Conservation (phyloP, 1,140 invertebrate genomes). For the Nephotettix cincticeps region DNA sequence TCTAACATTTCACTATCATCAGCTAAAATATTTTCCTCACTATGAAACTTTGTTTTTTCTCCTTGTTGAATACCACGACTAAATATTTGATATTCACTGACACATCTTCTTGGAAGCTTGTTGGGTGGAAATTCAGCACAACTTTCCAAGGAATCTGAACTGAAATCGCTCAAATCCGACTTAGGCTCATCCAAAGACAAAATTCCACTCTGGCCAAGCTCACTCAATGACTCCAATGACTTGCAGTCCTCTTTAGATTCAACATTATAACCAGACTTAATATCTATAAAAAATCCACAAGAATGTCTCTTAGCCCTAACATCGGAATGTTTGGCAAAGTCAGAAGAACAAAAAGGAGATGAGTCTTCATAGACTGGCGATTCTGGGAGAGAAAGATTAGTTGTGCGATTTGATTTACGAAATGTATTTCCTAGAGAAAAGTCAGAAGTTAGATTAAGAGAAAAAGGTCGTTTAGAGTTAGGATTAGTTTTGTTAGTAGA, state of each 20-base stretch:
- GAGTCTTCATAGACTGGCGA: constrained; percentile 51
- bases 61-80: constrained; percentile 43
- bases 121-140: constrained; percentile 60
- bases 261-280: constrained; percentile 39
- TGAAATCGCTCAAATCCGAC: constrained; percentile 59
- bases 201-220: constrained; percentile 30
- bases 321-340: constrained; percentile 29
- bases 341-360: constrained; percentile 33
- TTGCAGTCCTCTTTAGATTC: constrained; percentile 30
- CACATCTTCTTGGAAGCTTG: constrained; percentile 59
- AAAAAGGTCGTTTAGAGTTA: constrained; percentile 16
- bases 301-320: constrained; percentile 35
- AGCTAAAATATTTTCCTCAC: constrained; percentile 74
- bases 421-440: constrained; percentile 11
- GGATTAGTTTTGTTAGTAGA: constrained; percentile 36
- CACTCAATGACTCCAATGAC: constrained; percentile 36
- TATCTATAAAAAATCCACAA: constrained; percentile 45
- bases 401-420: constrained; percentile 7
- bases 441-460: constrained; percentile 18
- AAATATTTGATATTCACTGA: constrained; percentile 77
- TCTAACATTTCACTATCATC: constrained; percentile 61
- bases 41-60: constrained; percentile 49
- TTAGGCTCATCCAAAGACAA: constrained; percentile 31
- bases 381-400: constrained; percentile 47
- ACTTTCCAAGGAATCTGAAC: constrained; percentile 72